phyloP scores from a whole-genome alignment of 2,113 vertebrate species.

The Aptenodytes patagonicus region DNA sequence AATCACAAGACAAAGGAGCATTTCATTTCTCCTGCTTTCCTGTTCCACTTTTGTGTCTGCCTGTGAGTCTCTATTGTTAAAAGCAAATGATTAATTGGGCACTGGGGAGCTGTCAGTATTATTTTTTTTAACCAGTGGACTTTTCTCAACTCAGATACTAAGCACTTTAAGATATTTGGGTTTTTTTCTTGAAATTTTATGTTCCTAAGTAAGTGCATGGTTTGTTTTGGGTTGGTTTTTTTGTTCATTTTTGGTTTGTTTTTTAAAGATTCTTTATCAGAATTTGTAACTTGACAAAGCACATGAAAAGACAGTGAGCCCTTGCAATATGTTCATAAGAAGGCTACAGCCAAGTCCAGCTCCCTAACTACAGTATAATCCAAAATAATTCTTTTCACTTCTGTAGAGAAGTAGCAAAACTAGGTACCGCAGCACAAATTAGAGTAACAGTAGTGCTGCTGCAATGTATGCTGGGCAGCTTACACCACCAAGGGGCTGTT shows the following conservation, averaged over 20 bases:
- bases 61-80: conserved; percentile 17
- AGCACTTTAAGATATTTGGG: neutral
- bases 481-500: neutral
- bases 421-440: neutral
- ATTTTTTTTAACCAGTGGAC: neutral
- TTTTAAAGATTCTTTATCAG: neutral
- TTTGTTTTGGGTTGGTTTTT: neutral
- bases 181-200: neutral
- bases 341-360: neutral
- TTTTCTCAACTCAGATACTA: neutral
- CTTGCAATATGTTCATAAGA: neutral
- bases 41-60: conserved; percentile 6
- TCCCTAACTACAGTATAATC: neutral
- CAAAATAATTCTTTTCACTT: neutral
- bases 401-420: neutral
- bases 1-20: conserved; percentile 35
- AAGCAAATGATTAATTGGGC: conserved; percentile 51
- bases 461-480: neutral
- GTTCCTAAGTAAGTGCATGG: neutral
- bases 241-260: neutral
- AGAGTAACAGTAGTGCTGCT: neutral
- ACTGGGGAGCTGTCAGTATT: conserved; percentile 26
- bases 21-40: conserved; percentile 47
- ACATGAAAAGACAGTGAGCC: neutral
- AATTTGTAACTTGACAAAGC: neutral